Evolutionary conservation across 2,113 vertebrate genomes (phyloP), one percentile per base, ranked within the genome.

Genomic region (Dascyllus trimaculatus): DNA sequence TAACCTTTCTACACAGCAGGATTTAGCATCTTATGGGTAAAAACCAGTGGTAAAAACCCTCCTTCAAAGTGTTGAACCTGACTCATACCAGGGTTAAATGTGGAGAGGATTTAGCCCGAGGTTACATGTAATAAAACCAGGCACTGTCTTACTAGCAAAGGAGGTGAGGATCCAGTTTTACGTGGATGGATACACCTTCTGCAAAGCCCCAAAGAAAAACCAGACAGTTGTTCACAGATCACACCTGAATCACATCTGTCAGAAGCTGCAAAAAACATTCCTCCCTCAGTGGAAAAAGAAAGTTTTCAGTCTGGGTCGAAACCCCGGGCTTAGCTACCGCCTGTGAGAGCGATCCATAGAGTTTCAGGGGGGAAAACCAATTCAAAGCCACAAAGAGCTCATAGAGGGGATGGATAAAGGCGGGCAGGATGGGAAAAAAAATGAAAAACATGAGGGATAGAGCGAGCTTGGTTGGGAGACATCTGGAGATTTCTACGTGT

Each of bases 401-500:
- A 11, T 11, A 38, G 60, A 67, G 32, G 29, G 51, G 49, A 62
- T 14, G 54, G 65, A 82, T 72, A 57, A 57, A 75, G 52, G 68
- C 25, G 25, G 51, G 46, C 51, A 35, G 43, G 32, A 70, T 60
- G 32, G 18, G 49, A 58, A 69, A 19, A 29, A 26, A 26, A n/a
- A 22, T 2, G 45, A 35, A 52, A 40, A 67, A 45, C 15, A 70
- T 4, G 51, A 60, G 51, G 10, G 38, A 71, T 48, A 69, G 21
- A 45, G 40, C 8, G 45, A 81, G 77, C 68, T 46, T 69, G 54
- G 71, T 58, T 45, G 35, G 32, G 71, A 51, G 32, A 71, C 74
- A 75, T 86, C 86, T 78, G 65, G 87, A 87, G 87, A 82, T 54
- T 84, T 87, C 26, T 56, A 14, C 74, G 75, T 78, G 84, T 71